Evolutionary conservation across 2,797 vertebrate genomes (phyloP), one percentile per base, ranked within the genome.

Genomic region (Myiotriccus ornatus): DNA sequence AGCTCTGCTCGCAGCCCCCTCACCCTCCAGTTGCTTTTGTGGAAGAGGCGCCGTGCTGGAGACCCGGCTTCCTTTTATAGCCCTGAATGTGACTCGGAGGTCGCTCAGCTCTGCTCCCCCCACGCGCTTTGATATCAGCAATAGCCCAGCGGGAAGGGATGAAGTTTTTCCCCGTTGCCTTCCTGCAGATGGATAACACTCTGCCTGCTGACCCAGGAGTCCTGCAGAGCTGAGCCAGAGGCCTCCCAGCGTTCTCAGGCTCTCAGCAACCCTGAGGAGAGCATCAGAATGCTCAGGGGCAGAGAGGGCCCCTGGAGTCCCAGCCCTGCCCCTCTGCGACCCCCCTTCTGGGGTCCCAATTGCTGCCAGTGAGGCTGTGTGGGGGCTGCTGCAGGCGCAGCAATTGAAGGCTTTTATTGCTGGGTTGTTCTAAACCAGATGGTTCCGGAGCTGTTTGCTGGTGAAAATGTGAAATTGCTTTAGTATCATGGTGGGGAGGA

Each of bases 21-120:
- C 96, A 96, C 92, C 92, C 94, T 90, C 94, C 24, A 60, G 87
- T 47, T 96, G 94, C 96, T 91, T 96, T 96, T 96, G 95, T 96
- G 89, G 92, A 94, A 96, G 87, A 96, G 89, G 95, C 23, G 3
- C 91, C 28, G 15, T 93, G 95, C 92, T 93, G 96, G 89, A 92
- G 95, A 82, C 95, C 94, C 5, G 8, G 89, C 94, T 96, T 95
- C 95, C 92, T 95, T 96, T 96, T 93, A 96, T 96, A 96, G 94
- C 78, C 47, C 87, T 90, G 78, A 95, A 94, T 94, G 89, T 73
- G 74, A 57, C 91, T 95, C 7, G 59, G 89, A 94, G 95, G 95
- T 96, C 91, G 84, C 89, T 92, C 2, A 3, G 94, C 81, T 92
- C 87, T 0, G 1, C 49, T 94, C 8, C 49, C 44, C 89, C 94